phyloP scores from a whole-genome alignment of 2,113 vertebrate species.

The Hiodon alosoides region DNA sequence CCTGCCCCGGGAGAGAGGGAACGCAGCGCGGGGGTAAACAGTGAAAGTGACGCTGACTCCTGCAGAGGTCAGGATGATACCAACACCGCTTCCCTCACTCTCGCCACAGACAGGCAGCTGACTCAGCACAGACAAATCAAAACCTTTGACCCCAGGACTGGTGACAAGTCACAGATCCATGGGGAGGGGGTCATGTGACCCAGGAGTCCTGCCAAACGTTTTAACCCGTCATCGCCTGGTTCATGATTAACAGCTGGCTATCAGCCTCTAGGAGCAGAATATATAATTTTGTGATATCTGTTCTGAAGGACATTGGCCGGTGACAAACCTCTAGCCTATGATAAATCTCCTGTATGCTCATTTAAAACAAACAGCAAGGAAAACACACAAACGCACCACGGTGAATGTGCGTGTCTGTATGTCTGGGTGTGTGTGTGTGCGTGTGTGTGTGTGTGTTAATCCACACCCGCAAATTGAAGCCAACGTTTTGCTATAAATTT shows the following conservation, averaged over 20 bases:
- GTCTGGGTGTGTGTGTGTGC: not conserved
- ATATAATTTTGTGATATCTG: not conserved
- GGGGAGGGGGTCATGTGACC: not conserved
- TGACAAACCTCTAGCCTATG: not conserved
- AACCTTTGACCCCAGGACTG: not conserved
- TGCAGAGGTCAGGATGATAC: constrained; percentile 11
- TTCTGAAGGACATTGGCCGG: not conserved
- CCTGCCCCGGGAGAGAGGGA: not conserved
- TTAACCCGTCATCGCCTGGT: not conserved
- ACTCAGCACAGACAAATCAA: constrained; percentile 9
- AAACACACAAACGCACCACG: no score
- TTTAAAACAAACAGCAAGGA: not conserved
- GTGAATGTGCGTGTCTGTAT: no score
- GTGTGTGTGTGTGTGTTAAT: no score
- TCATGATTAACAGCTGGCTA: not conserved
- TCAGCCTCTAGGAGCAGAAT: not conserved
- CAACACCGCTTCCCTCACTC: not conserved
- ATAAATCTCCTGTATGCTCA: not conserved
- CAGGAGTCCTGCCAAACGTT: not conserved
- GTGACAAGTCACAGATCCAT: constrained; percentile 3
- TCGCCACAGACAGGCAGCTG: not conserved
- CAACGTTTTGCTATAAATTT: no score
- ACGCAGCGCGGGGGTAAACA: not conserved
- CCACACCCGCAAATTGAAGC: no score
- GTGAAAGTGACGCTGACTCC: not conserved